phyloP scores from a whole-genome alignment of 1,140 invertebrate species.

The Drosophila ercepeae region DNA sequence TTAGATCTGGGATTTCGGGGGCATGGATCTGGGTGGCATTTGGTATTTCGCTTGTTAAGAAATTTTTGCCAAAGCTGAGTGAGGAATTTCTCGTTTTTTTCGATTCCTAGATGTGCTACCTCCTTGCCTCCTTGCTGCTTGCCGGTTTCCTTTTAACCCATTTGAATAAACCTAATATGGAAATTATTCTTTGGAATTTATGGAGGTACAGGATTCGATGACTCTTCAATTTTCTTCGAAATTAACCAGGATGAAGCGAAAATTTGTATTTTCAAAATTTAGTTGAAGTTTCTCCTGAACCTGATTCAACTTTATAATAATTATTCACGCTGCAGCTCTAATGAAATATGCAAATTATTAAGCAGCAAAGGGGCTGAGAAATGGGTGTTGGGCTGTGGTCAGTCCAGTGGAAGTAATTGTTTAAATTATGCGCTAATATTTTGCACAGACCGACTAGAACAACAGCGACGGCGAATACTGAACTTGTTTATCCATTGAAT shows the following conservation, averaged over 20 bases:
- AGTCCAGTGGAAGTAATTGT: constrained; percentile 61
- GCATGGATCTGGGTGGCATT: constrained; percentile 27
- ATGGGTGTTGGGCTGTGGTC: constrained; percentile 28
- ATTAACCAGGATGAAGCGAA: too few species aligned
- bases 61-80: constrained; percentile 40
- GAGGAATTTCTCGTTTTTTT: constrained; percentile 48
- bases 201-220: neutral
- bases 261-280: too few species aligned
- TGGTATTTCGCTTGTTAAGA: constrained; percentile 53
- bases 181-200: constrained; percentile 53
- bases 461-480: constrained; percentile 6
- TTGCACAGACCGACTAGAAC: constrained; percentile 21
- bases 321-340: constrained; percentile 45
- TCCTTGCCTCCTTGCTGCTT: neutral
- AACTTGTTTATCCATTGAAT: constrained; percentile 43
- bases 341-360: constrained; percentile 67
- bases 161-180: constrained; percentile 61
- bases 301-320: constrained; percentile 19
- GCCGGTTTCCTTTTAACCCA: constrained; percentile 40
- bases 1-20: constrained; percentile 19
- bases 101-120: constrained; percentile 1
- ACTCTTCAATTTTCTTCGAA: constrained; percentile 10
- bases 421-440: constrained; percentile 67
- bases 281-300: too few species aligned
- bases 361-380: neutral